Conservation (phyloP, 1,140 invertebrate species). For the Aphis craccivora region DNA sequence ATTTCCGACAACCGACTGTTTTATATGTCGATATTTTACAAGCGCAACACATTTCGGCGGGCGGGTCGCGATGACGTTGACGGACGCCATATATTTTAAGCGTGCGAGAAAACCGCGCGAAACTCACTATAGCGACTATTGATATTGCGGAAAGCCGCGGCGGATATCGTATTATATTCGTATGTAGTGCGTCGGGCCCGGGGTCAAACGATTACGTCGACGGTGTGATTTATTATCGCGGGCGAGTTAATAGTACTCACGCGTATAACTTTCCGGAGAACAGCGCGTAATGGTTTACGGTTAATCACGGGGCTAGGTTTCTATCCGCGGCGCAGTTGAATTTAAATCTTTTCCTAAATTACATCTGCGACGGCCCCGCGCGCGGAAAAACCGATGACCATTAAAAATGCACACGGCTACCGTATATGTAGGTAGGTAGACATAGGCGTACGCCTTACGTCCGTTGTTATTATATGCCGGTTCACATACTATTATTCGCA, state of each 20-base stretch:
- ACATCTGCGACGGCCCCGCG: neutral
- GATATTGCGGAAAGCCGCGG: no score
- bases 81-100: no score
- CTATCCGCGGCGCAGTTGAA: neutral
- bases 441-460: neutral
- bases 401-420: neutral
- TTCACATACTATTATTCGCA: neutral
- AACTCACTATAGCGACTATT: neutral
- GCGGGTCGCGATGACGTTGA: neutral
- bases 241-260: neutral
- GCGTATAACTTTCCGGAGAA: neutral
- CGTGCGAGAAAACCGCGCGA: neutral
- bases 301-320: constrained; percentile 6
- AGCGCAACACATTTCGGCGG: no score
- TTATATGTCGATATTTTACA: neutral
- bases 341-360: constrained; percentile 18
- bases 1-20: neutral
- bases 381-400: neutral
- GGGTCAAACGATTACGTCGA: constrained; percentile 1
- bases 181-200: neutral
- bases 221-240: constrained; percentile 5
- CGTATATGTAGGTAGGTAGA: neutral
- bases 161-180: neutral
- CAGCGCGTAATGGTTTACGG: neutral
- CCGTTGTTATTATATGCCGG: neutral